Evolutionary conservation across 2,888 invertebrate genomes (phyloP), one percentile per base, ranked within the genome.

Genomic region (Drosophila mercatorum): DNA sequence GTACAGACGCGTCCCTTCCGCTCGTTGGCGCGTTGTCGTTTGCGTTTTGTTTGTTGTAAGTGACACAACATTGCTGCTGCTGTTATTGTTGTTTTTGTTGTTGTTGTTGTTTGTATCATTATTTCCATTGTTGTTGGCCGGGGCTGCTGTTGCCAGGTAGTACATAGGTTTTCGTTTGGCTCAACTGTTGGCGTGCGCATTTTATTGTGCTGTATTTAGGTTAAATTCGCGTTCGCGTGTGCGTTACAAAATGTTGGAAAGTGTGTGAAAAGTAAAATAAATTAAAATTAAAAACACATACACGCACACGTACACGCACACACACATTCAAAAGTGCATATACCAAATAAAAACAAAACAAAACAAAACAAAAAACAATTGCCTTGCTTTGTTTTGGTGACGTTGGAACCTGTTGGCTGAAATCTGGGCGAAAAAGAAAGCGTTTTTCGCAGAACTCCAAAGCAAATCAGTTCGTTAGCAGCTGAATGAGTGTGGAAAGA

Each of bases 211-310:
- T 76, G 77, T 82, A 86, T 84, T 88, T 86, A 82, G 89, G 89
- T 86, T 89, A 86, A 89, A 78, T 89, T 89, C 88, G 82, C 88
- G 80, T 80, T 89, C 89, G 85, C 89, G 88, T 75, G 80, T 89
- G 82, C 75, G 72, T 88, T 87, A 78, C 88, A 89, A 84, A 87
- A 85, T 81, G 81, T 89, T 83, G 74, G 88, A 85, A 89, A 85
- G 89, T 89, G 88, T 87, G 88, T 84, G 79, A 87, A 89, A 84
- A 72, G 51, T 49, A 62, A 80, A 78, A 67, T 46, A 72, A 57
- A 65, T 55, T 41, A 28, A 64, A 53, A 64, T 44, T 6, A 57
- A 68, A 74, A 74, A 71, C 5, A 41, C 1, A 51, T 3, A 51
- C n/a, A 5, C 14, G 14, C n/a, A n/a, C 2, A 49, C 5, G 5